phyloP scores from a whole-genome alignment of 2,888 invertebrate genomes.

The Aphodius sticticus region DNA sequence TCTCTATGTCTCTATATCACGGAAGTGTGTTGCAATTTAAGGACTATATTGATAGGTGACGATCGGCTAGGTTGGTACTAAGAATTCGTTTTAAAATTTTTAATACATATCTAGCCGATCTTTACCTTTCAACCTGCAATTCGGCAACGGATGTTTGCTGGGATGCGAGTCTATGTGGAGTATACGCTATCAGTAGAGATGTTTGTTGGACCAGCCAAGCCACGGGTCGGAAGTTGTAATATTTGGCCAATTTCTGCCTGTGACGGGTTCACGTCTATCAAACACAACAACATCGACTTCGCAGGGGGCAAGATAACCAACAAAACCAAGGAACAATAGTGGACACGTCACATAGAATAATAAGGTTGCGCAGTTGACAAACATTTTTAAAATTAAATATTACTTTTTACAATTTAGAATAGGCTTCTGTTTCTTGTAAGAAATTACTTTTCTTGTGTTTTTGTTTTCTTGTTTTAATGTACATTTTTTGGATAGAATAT shows the following conservation, averaged over 20 bases:
- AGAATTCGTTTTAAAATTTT: slow-evolving; percentile 19
- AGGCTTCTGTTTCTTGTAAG: too few species aligned
- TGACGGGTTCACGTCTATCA: slow-evolving; percentile 56
- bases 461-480: too few species aligned
- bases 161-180: background rate
- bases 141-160: background rate
- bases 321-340: background rate
- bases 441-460: too few species aligned
- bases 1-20: too few species aligned
- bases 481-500: too few species aligned
- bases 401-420: too few species aligned
- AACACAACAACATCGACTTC: slow-evolving; percentile 17
- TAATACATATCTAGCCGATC: slow-evolving; percentile 29
- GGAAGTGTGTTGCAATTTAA: background rate
- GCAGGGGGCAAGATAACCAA: background rate
- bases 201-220: slow-evolving; percentile 48
- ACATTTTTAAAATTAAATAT: too few species aligned
- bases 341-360: too few species aligned
- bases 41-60: slow-evolving; percentile 13
- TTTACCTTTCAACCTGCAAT: slow-evolving; percentile 25
- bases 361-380: too few species aligned
- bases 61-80: slow-evolving; percentile 15
- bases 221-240: slow-evolving; percentile 54
- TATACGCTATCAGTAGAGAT: background rate
- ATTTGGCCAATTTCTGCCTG: slow-evolving; percentile 58